Conservation (phyloP, 2,888 invertebrate species). For the Drosophila nr. perissopoda region DNA sequence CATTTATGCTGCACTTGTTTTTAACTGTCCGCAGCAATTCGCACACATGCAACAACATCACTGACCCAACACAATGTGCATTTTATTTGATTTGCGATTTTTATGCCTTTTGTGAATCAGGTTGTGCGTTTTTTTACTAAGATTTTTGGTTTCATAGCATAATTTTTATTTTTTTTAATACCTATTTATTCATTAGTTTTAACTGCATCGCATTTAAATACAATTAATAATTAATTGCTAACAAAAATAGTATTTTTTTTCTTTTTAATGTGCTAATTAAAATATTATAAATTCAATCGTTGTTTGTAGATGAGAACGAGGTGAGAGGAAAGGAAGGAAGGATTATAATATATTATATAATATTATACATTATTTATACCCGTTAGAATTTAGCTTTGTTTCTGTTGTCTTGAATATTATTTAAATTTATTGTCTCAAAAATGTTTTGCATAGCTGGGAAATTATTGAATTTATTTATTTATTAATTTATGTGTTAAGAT, state of each 20-base stretch:
- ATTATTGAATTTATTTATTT: background rate
- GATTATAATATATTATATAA: background rate
- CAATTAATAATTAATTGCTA: background rate
- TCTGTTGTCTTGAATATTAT: background rate
- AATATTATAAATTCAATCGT: background rate
- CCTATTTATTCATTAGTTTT: background rate
- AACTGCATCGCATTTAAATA: background rate
- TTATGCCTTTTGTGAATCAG: background rate
- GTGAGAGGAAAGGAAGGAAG: no score
- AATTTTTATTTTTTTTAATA: background rate
- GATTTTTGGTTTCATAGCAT: background rate
- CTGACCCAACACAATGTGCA: conserved; percentile 62
- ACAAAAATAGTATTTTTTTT: background rate
- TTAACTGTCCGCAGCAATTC: conserved; percentile 30
- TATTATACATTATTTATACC: background rate
- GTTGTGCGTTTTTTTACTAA: background rate
- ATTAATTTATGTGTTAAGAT: background rate
- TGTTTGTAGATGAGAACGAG: background rate
- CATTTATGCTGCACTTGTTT: conserved; percentile 48
- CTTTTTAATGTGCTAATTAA: background rate
- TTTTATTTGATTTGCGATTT: background rate
- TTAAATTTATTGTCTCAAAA: background rate
- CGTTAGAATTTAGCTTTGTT: background rate
- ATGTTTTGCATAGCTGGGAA: background rate
- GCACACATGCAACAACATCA: conserved; percentile 46